A percentile compares a stretch with the other conserved stretches of the same genome.
phyloP scores from a whole-genome alignment of 2,113 vertebrate genomes.

The Tupaia tana region DNA sequence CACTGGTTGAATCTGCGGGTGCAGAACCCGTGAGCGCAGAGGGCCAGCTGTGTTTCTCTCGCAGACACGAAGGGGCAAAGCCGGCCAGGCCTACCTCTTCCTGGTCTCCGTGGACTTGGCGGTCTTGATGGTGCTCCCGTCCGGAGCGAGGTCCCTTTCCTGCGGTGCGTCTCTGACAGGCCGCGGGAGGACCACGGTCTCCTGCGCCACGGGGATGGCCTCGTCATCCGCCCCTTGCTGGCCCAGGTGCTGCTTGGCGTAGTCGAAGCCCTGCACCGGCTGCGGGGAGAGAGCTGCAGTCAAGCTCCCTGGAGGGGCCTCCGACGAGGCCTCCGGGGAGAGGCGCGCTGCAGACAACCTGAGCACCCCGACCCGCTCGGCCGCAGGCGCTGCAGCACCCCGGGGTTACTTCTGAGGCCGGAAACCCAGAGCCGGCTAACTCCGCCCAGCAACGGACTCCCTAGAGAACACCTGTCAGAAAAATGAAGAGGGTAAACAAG shows the following conservation, averaged over 20 bases:
- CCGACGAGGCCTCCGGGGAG: too few species aligned
- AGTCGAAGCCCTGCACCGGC: constrained; percentile 99
- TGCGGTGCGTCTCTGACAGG: constrained; percentile 93
- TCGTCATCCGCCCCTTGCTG: constrained; percentile 97
- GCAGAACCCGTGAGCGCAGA: too few species aligned
- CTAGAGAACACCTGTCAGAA: constrained; percentile 15
- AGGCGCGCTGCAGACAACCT: too few species aligned
- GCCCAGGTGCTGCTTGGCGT: constrained; percentile 98
- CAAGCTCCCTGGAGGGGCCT: not conserved
- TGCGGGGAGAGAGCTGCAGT: constrained; percentile 77
- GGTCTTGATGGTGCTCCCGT: constrained; percentile 94
- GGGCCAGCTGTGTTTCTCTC: not conserved
- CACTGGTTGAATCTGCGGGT: too few species aligned
- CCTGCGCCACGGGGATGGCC: constrained; percentile 94
- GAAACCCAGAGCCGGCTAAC: not conserved
- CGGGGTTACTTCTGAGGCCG: too few species aligned
- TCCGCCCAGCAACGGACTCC: not conserved
- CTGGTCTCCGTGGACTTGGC: constrained; percentile 91
- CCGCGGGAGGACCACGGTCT: constrained; percentile 94
- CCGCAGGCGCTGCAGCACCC: too few species aligned
- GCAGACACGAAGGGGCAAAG: not conserved
- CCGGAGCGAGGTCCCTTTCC: constrained; percentile 92
- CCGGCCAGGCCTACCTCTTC: constrained; percentile 91
- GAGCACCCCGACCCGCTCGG: too few species aligned
- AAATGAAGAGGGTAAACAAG: not conserved